Evolutionary conservation across 1,140 invertebrate genomes (phyloP).

Genomic region (Drosophila sproati): DNA sequence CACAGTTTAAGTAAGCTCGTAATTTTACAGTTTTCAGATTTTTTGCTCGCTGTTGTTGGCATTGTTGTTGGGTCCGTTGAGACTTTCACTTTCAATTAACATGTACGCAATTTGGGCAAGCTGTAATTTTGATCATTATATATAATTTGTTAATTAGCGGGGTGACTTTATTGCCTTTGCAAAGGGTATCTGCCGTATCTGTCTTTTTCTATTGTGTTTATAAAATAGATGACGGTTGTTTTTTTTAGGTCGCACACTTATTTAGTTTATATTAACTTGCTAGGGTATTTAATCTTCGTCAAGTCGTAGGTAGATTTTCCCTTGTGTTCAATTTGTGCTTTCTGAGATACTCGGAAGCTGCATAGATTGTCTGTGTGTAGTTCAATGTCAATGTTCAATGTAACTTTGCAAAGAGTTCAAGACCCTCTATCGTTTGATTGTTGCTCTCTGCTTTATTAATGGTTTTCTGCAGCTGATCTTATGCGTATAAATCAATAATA

Average conservation of each 20-base stretch:
- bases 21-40: not conserved
- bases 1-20: not conserved
- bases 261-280: not conserved
- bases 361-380: slow-evolving; percentile 45
- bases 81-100: slow-evolving; percentile 61
- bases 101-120: slow-evolving; percentile 43
- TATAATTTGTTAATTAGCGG: slow-evolving; percentile 57
- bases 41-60: not conserved
- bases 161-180: not conserved
- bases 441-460: slow-evolving; percentile 61
- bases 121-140: slow-evolving; percentile 51
- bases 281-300: slow-evolving; percentile 5
- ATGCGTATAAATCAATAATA: slow-evolving; percentile 75
- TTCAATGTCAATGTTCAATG: slow-evolving; percentile 58
- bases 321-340: slow-evolving; percentile 9
- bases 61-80: not conserved
- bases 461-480: slow-evolving; percentile 69
- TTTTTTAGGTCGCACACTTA: not conserved
- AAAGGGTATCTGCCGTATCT: not conserved
- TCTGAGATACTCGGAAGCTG: slow-evolving; percentile 28
- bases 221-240: not conserved
- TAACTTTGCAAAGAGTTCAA: slow-evolving; percentile 57
- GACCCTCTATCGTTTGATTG: slow-evolving; percentile 49
- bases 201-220: no score
- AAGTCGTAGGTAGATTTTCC: slow-evolving; percentile 1